A percentile compares a stretch with the other conserved stretches of the same genome.
These are phyloP conservation scores for Hippasteria phrygiana DNA, from an alignment of 53 echinoderm and acorn worm genomes.

Conservation along the genomic window DNA sequence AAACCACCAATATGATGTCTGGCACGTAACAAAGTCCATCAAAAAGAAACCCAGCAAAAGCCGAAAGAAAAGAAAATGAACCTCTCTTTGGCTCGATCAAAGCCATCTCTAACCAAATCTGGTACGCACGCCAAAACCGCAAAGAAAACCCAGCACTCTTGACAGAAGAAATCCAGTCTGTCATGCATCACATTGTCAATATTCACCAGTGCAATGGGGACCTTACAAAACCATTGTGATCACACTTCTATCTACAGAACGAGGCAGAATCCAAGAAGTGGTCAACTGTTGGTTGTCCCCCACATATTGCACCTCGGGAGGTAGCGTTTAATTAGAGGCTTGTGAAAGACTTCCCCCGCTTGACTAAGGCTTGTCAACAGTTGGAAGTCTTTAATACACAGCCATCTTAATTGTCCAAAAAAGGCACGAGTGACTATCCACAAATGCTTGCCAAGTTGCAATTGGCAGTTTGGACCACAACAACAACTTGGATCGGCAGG, in stretches of 20 bases:
- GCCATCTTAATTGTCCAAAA: slow-evolving; percentile 66
- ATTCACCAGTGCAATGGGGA: slow-evolving; percentile 59
- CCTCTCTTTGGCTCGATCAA: slow-evolving; percentile 38
- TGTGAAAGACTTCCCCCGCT: slow-evolving; percentile 46
- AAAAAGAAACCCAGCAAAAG: slow-evolving; percentile 48
- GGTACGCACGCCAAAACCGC: slow-evolving; percentile 52
- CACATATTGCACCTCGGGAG: slow-evolving; percentile 64
- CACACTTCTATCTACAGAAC: slow-evolving; percentile 32
- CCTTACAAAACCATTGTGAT: slow-evolving; percentile 33
- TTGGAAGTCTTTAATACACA: slow-evolving; percentile 69
- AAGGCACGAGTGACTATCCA: slow-evolving; percentile 40
- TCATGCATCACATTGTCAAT: slow-evolving; percentile 35
- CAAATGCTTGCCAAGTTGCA: slow-evolving; percentile 54
- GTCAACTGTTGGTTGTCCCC: slow-evolving; percentile 53
- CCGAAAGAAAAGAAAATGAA: slow-evolving; percentile 37
- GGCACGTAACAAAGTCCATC: slow-evolving; percentile 41
- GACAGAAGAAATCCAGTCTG: slow-evolving; percentile 20
- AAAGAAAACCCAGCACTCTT: slow-evolving; percentile 7
- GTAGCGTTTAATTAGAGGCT: slow-evolving; percentile 62
- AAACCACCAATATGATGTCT: slow-evolving; percentile 67
- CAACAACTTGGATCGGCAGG: slow-evolving; percentile 53
- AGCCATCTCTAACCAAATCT: slow-evolving; percentile 46
- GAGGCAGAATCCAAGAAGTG: slow-evolving; percentile 54
- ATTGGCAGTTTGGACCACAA: slow-evolving; percentile 73
- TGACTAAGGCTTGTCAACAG: slow-evolving; percentile 69